Evolutionary conservation across 2,797 vertebrate genomes (phyloP), one percentile per base, ranked within the genome.

Genomic region (Ctenosaura bakeri): DNA sequence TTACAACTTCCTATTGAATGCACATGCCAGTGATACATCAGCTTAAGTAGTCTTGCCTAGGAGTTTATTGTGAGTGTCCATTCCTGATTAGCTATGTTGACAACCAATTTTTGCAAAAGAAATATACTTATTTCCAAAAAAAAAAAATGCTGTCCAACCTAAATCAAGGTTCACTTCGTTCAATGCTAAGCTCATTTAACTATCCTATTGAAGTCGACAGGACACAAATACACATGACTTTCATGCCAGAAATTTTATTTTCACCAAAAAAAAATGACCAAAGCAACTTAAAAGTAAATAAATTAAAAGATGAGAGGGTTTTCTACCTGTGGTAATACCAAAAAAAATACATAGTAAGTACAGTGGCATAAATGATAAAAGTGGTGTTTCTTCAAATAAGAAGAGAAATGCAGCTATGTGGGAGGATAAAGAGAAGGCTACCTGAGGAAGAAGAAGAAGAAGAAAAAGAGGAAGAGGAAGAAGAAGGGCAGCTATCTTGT

Each of bases 1-100:
- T 90, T 88, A 54, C 81, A 92, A 32, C n/a, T 10, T 83, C 89
- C 13, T 56, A 81, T 14, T 64, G 20, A 42, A 85, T 85, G 29
- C 12, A 84, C 87, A 69, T 88, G 88, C 9, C n/a, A 76, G 24
- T 32, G 85, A 9, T 62, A 20, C 18, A 56, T 83, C 24, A 46
- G 14, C 83, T 0, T 62, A 9, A 93, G 83, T 88, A 62, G 62
- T 90, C 83, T 87, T 69, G 83, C 77, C 79, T 91, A 83, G 1
- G 52, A 83, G 29, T 92, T 91, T 89, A 20, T 0, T 62, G n/a
- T n/a, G 38, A 8, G 7, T 38, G 73, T 50, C 71, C 90, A 83
- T 71, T 93, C 86, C 26, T n/a, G 79, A 29, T 50, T 74, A n/a
- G 56, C 66, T 54, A 81, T 50, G 13, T n/a, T n/a, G 50, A 80